Conservation (phyloP, 1,140 invertebrate species). For the Euwallacea similis region DNA sequence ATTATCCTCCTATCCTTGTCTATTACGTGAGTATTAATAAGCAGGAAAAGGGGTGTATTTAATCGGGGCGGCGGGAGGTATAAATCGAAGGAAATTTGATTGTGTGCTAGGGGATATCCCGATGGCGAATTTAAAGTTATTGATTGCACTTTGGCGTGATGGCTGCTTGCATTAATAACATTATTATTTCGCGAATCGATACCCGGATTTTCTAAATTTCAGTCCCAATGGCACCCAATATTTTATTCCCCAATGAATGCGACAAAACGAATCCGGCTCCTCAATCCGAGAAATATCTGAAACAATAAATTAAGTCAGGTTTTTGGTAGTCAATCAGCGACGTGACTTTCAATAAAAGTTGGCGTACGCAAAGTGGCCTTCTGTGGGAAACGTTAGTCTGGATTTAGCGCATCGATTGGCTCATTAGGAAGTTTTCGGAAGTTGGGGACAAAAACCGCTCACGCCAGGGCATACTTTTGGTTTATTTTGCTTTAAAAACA, state of each 20-base stretch:
- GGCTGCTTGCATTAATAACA: conserved; percentile 17
- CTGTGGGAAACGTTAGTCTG: conserved; percentile 6
- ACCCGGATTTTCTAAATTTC: conserved; percentile 3
- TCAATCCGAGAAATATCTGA: conserved; percentile 12
- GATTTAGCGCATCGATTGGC: conserved; percentile 15
- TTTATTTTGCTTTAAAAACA: too few relatives aligned
- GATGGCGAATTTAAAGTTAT: conserved; percentile 31
- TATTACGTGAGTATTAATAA: conserved; percentile 13
- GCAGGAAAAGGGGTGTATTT: conserved; percentile 14
- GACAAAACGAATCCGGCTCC: too few relatives aligned
- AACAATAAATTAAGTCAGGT: conserved; percentile 22
- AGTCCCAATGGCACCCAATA: not conserved
- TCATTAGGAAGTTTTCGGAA: conserved; percentile 23
- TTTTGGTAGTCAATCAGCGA: conserved; percentile 15
- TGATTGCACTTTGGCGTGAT: conserved; percentile 30
- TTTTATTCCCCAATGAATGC: not conserved
- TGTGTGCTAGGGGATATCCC: conserved; percentile 26
- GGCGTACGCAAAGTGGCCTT: not conserved
- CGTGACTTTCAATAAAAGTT: conserved; percentile 10
- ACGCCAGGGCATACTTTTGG: not conserved
- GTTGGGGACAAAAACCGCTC: not conserved
- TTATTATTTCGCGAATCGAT: conserved; percentile 4
- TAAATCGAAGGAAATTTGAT: conserved; percentile 37
- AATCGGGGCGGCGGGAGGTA: not conserved
- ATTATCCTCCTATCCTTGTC: conserved; percentile 15